phyloP scores from a whole-genome alignment of 2,888 invertebrate species.

The Galeruca laticollis region DNA sequence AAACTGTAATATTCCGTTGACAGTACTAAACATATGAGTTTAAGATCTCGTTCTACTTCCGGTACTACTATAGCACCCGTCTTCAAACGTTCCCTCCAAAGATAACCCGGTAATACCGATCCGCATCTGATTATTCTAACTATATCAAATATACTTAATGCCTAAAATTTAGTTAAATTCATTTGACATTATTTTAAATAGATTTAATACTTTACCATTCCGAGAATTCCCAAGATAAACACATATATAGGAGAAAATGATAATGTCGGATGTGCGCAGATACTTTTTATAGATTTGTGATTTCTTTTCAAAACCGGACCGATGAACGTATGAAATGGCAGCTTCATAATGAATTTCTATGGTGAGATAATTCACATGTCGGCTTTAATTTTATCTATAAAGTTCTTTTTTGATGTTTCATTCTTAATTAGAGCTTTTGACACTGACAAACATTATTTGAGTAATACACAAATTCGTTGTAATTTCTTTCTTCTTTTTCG shows the following conservation, averaged over 20 bases:
- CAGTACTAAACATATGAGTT: constrained; percentile 61
- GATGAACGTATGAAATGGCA: constrained; percentile 58
- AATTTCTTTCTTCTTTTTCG: not conserved
- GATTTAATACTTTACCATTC: constrained; percentile 53
- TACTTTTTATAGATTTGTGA: constrained; percentile 49
- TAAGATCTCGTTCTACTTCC: constrained; percentile 62
- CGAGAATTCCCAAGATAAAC: constrained; percentile 59
- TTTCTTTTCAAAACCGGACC: constrained; percentile 56
- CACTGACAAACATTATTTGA: constrained; percentile 35
- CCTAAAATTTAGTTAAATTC: constrained; percentile 49
- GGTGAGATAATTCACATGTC: constrained; percentile 9
- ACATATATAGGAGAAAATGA: constrained; percentile 59
- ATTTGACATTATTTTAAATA: not conserved
- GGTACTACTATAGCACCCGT: constrained; percentile 56
- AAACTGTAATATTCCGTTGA: constrained; percentile 62
- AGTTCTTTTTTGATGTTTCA: constrained; percentile 11
- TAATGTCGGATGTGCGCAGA: constrained; percentile 57
- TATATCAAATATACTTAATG: constrained; percentile 61
- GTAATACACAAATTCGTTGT: constrained; percentile 28
- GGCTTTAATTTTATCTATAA: constrained; percentile 10
- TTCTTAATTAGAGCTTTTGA: constrained; percentile 39
- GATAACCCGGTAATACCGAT: constrained; percentile 57
- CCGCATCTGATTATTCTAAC: constrained; percentile 60
- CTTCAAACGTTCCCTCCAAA: constrained; percentile 56
- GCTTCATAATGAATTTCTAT: constrained; percentile 54